Conservation (phyloP, 2,113 vertebrate genomes). For the Labrus mixtus region DNA sequence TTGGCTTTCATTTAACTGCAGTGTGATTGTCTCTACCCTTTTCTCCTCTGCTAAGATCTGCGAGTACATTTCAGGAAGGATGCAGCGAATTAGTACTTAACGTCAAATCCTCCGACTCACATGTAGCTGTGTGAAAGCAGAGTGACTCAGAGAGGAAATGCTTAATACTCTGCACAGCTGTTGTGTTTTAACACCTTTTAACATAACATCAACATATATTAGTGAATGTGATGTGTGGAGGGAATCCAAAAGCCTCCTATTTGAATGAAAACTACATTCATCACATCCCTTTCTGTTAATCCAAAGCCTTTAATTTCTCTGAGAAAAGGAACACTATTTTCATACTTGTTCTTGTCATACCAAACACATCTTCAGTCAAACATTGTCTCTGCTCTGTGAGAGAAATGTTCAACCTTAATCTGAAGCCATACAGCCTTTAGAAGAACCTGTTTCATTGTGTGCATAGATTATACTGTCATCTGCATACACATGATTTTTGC, state of each 20-base stretch:
- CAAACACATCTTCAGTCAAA: constrained; percentile 52
- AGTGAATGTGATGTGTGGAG: not conserved
- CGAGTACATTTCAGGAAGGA: constrained; percentile 9
- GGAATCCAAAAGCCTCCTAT: not conserved
- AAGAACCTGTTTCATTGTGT: constrained; percentile 42
- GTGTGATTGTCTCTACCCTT: constrained; percentile 7
- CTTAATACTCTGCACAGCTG: not conserved
- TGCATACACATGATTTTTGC: not conserved
- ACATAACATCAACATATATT: not conserved
- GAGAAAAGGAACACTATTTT: constrained; percentile 52
- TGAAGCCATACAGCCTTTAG: constrained; percentile 69
- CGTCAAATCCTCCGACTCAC: not conserved
- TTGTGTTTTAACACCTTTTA: constrained; percentile 22
- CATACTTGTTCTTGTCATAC: constrained; percentile 50
- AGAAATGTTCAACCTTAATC: constrained; percentile 53
- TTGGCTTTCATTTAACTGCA: constrained; percentile 10
- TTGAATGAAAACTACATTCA: not conserved
- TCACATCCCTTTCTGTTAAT: constrained; percentile 23
- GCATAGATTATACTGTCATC: not conserved
- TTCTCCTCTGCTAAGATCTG: constrained; percentile 11
- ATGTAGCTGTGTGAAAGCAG: constrained; percentile 4
- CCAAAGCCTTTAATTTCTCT: constrained; percentile 52
- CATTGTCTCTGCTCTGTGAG: constrained; percentile 24
- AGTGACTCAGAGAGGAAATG: not conserved
- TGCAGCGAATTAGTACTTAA: not conserved